Percentiles rank a stretch among this genome's conserved stretches.
These are phyloP conservation scores for Chamaetylas fuelleborni DNA, from an alignment of 2,113 vertebrate species.

Conservation along the genomic window DNA sequence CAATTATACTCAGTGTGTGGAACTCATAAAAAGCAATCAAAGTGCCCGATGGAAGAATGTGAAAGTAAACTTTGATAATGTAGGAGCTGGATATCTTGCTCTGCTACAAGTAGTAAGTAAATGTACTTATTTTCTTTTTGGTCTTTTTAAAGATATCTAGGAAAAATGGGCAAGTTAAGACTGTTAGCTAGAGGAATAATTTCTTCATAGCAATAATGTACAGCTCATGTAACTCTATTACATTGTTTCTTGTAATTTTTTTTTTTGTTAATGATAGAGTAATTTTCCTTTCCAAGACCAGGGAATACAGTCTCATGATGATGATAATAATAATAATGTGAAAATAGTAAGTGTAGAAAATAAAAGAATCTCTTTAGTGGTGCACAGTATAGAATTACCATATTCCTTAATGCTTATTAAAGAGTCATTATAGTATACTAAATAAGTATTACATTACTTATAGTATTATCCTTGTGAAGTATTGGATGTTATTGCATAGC, in stretches of 20 bases:
- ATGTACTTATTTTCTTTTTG: neutral
- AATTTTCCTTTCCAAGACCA: neutral
- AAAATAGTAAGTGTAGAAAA: neutral
- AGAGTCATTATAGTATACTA: neutral
- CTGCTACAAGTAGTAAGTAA: conserved; percentile 93
- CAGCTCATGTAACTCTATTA: neutral
- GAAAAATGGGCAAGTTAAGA: neutral
- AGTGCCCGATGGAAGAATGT: conserved; percentile 83
- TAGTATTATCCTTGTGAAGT: neutral
- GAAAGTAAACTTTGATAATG: conserved; percentile 96
- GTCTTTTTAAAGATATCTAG: neutral
- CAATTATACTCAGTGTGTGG: conserved; percentile 72
- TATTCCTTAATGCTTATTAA: neutral
- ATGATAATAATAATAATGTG: neutral
- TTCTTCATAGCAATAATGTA: neutral
- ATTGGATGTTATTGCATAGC: neutral
- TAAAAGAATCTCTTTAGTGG: neutral
- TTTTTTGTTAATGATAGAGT: neutral
- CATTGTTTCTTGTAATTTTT: neutral
- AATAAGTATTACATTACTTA: neutral
- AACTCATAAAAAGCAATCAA: conserved; percentile 73
- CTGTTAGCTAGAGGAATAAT: neutral
- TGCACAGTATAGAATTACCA: neutral
- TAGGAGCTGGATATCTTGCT: conserved; percentile 92
- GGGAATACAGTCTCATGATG: neutral